Base-by-base conservation (phyloP, 2,888 invertebrate genomes). In the Aporophyla nigra region DNA sequence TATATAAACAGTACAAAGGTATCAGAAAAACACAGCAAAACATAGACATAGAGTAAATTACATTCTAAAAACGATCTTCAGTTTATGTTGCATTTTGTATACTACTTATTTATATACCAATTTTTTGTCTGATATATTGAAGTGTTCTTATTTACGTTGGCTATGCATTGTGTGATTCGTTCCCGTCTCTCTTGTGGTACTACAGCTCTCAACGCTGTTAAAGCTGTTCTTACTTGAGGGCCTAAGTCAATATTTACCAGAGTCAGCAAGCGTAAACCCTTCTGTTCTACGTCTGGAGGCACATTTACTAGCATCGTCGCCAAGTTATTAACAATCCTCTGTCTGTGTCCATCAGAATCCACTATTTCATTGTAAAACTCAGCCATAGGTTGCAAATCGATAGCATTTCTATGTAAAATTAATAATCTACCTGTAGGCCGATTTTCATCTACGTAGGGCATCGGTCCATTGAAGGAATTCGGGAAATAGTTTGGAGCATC, bases 401-500 rank as follows among this genome's bases (percentile, higher is more conserved):
- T 79, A 14, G 93, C 91, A 62, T 87, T 89, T 24, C 89, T 90
- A 59, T 94, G 90, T 2, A 88, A 86, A 51, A 93, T 70, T 16
- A 82, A 53, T 0, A 92, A 58, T 69, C 86, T 86, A 21, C 91
- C 87, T 12, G 89, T 90, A 0, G 94, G 93, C 10, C 83, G 84
- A 59, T 80, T 90, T 27, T 91, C 90, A 14, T 97, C 96, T 2
- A 97, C 97, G 87, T 97, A 97, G 46, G 97, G 97, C 80, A 97
- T 97, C 0, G 99, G 99, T 0, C 99, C 99, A 85, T 97, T 97
- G 93, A 99, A 99, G 74, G 99, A 99, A 96, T 99, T 99, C 0
- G 99, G 99, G 94, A 97, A 99, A 93, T 99, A 99, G 93, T 99
- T 99, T 0, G 99, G 99, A 0, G 98, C 98, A 54, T 98, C 98